Evolutionary conservation across 2,113 vertebrate genomes (phyloP).

Genomic region (Morone chrysops): DNA sequence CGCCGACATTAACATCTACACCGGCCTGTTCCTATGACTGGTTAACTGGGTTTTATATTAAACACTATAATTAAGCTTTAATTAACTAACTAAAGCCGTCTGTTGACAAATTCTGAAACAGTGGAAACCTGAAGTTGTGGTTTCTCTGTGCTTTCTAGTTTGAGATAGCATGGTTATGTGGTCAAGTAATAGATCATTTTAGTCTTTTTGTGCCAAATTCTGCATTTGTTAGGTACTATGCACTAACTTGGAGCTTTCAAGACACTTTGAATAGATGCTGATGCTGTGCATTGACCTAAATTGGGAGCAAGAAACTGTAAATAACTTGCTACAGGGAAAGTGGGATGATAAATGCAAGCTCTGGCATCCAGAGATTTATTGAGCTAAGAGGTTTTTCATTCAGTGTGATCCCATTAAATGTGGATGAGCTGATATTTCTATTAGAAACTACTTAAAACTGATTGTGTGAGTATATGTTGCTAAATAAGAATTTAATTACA

Average conservation of each 20-base stretch:
- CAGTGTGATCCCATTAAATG: not conserved
- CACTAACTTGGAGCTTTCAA: not conserved
- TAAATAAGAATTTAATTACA: not conserved
- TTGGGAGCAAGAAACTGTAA: not conserved
- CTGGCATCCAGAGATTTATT: not conserved
- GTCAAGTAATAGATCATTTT: not conserved
- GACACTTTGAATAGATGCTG: not conserved
- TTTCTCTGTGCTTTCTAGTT: not conserved
- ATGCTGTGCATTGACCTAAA: constrained; percentile 13
- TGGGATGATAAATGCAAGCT: constrained; percentile 2
- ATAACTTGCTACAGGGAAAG: not conserved
- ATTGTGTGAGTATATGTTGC: not conserved
- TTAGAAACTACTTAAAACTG: not conserved
- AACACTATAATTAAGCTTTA: not conserved
- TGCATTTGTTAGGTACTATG: not conserved
- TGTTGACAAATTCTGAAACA: not conserved
- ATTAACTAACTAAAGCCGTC: constrained; percentile 1
- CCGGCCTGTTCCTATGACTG: constrained; percentile 5
- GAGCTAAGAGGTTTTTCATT: constrained; percentile 1
- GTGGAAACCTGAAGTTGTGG: not conserved
- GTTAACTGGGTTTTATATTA: constrained; percentile 18
- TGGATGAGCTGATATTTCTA: not conserved
- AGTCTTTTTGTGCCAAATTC: not conserved
- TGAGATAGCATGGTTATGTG: not conserved
- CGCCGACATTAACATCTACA: constrained; percentile 47